Conservation (phyloP, 2,797 vertebrate species). For the Eremophila alpestris region DNA sequence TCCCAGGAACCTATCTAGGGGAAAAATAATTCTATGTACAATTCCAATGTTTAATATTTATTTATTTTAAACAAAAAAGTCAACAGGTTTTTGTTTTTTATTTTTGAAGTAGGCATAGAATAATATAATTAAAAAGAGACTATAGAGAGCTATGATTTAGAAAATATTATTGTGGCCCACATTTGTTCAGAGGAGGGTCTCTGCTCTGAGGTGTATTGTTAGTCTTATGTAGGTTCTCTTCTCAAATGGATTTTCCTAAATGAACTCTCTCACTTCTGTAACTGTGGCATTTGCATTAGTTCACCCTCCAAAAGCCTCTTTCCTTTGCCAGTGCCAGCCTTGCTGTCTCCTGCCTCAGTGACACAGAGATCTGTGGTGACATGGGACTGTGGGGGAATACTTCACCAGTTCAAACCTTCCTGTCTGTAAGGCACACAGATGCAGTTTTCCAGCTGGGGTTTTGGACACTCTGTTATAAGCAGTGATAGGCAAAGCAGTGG, state of each 20-base stretch:
- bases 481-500: neutral
- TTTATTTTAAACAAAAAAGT: neutral
- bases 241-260: neutral
- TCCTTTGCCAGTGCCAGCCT: neutral
- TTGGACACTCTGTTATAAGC: neutral
- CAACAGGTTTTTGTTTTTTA: too few relatives aligned
- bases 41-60: neutral
- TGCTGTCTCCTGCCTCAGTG: neutral
- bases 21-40: neutral
- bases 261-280: neutral
- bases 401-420: neutral
- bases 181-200: neutral
- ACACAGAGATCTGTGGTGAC: neutral
- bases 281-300: neutral
- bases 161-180: neutral
- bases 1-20: neutral
- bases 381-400: neutral
- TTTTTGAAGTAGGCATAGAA: neutral
- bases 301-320: neutral
- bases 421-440: neutral
- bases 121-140: neutral
- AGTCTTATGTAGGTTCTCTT: neutral
- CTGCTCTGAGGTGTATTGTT: neutral
- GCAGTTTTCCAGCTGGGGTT: neutral
- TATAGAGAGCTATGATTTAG: neutral